Conservation (phyloP, 2,113 vertebrate species). For the Eclectus roratus region DNA sequence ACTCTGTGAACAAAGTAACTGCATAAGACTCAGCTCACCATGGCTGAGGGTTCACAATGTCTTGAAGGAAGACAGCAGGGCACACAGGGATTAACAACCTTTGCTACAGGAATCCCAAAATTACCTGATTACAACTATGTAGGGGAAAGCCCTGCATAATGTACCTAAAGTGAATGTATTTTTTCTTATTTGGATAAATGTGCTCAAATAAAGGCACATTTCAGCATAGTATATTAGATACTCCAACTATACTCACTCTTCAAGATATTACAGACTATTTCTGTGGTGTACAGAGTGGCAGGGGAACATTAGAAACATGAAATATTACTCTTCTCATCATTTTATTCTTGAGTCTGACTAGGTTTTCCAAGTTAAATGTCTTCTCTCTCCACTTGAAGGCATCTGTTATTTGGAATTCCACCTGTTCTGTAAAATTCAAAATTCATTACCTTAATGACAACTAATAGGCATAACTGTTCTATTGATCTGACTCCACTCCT, state of each 20-base stretch:
- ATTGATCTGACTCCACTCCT: neutral
- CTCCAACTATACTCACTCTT: neutral
- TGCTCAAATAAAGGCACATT: neutral
- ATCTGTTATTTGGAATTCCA: neutral
- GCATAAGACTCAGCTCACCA: neutral
- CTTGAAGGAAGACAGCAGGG: neutral
- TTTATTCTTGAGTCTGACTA: neutral
- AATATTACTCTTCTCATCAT: slow-evolving; percentile 10
- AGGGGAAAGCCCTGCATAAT: neutral
- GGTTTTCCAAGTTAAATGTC: neutral
- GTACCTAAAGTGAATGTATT: neutral
- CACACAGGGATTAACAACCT: neutral
- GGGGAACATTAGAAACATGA: neutral
- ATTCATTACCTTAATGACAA: slow-evolving; percentile 26
- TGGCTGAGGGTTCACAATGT: neutral
- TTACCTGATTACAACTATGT: neutral
- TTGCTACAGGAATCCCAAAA: neutral
- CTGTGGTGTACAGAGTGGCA: neutral
- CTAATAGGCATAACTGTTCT: slow-evolving; percentile 19
- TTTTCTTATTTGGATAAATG: neutral
- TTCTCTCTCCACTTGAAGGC: neutral
- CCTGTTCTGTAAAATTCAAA: slow-evolving; percentile 26
- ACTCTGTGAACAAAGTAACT: neutral
- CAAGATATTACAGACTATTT: slow-evolving; percentile 2
- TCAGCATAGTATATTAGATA: neutral